Evolutionary conservation across 2,888 invertebrate species (phyloP).

Genomic region (Aphrophora alni): DNA sequence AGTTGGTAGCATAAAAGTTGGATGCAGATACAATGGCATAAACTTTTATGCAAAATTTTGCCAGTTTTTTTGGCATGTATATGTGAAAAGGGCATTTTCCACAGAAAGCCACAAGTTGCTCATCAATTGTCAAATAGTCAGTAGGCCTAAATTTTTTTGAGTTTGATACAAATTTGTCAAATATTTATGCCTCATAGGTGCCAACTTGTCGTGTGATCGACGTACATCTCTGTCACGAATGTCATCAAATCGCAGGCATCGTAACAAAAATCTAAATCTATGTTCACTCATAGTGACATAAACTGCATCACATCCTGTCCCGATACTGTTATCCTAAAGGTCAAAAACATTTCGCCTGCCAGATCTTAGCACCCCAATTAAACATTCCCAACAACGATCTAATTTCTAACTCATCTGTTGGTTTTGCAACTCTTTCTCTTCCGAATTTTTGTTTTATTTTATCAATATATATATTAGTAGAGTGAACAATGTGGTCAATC

Average conservation of each 20-base stretch:
- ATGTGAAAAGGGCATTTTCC: too few relatives aligned
- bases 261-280: conserved; percentile 16
- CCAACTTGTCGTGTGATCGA: neutral
- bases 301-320: conserved; percentile 14
- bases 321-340: conserved; percentile 18
- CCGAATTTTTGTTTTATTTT: conserved; percentile 6
- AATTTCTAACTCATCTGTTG: neutral
- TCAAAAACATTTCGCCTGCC: too few relatives aligned
- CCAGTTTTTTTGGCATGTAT: too few relatives aligned
- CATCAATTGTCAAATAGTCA: conserved; percentile 24
- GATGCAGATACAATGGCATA: conserved; percentile 11
- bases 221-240: neutral
- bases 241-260: too few relatives aligned
- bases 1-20: too few relatives aligned
- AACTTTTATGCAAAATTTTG: too few relatives aligned
- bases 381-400: neutral
- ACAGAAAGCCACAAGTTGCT: neutral
- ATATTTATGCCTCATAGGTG: too few relatives aligned
- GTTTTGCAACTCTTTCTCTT: neutral
- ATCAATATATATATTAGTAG: conserved; percentile 20
- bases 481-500: conserved; percentile 11
- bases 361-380: neutral
- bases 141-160: conserved; percentile 10
- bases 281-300: conserved; percentile 25
- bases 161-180: neutral